Conservation (phyloP, 30 jellyfish, hydroid and myxozoan species). For the Clytia hemisphaerica region DNA sequence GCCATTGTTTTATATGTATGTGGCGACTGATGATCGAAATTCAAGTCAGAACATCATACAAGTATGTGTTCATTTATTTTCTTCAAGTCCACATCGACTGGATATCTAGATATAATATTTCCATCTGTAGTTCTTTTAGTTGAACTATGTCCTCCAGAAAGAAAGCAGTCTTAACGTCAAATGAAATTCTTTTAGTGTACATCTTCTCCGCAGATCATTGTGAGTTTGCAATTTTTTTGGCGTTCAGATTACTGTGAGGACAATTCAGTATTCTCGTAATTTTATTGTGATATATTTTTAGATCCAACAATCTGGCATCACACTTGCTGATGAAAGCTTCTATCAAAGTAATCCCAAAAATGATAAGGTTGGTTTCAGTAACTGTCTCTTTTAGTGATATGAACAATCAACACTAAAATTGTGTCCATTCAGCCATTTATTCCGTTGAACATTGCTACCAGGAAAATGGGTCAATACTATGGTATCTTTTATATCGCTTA, state of each 20-base stretch:
- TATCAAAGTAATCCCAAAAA: slow-evolving; percentile 32
- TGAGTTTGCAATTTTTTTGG: no score
- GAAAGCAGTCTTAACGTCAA: no score
- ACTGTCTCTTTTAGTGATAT: not conserved
- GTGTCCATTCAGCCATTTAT: no score
- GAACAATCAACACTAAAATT: no score
- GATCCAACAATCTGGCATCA: slow-evolving; percentile 77
- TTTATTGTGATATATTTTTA: no score
- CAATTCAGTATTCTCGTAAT: no score
- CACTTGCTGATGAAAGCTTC: slow-evolving; percentile 64
- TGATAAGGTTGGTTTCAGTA: slow-evolving; percentile 44
- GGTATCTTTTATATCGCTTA: not conserved
- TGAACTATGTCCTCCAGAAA: no score
- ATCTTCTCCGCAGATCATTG: no score
- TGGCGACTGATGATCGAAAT: slow-evolving; percentile 71
- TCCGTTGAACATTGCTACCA: no score
- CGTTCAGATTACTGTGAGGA: no score
- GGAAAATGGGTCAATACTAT: slow-evolving; percentile 2
- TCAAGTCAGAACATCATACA: slow-evolving; percentile 52
- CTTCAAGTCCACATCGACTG: not conserved
- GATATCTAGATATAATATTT: not conserved
- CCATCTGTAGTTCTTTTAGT: no score
- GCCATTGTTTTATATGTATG: slow-evolving; percentile 85
- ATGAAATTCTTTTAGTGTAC: no score
- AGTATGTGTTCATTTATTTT: slow-evolving; percentile 29